A percentile compares a stretch with the other conserved stretches of the same genome.
These are phyloP conservation scores for Riparia riparia DNA, from an alignment of 2,113 vertebrate genomes.

Conservation along the genomic window DNA sequence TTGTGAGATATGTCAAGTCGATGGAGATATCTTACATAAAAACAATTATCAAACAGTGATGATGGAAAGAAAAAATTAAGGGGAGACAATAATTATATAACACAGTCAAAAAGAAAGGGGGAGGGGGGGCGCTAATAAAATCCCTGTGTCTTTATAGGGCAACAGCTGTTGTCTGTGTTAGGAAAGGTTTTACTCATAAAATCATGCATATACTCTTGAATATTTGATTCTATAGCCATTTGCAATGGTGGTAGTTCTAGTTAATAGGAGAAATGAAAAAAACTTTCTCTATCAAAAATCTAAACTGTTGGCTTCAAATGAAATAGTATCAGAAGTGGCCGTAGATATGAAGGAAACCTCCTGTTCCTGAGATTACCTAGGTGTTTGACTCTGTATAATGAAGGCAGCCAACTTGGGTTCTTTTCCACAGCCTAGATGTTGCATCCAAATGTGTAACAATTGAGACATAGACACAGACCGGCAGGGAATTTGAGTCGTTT, in stretches of 20 bases:
- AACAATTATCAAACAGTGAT: background rate
- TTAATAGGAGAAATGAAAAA: background rate
- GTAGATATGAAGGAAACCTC: background rate
- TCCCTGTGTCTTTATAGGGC: background rate
- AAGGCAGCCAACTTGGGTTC: background rate
- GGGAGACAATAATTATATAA: background rate
- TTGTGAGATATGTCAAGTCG: constrained; percentile 32
- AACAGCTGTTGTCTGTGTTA: background rate
- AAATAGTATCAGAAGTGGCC: background rate
- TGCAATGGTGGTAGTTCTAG: background rate
- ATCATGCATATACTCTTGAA: background rate
- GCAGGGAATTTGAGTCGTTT: background rate
- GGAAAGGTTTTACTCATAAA: constrained; percentile 15
- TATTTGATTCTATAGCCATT: background rate
- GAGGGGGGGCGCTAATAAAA: background rate
- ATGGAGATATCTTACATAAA: background rate
- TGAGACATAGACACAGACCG: background rate
- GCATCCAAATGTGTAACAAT: background rate
- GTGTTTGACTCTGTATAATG: background rate
- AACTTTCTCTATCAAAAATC: background rate
- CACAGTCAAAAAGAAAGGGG: background rate
- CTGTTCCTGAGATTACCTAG: background rate
- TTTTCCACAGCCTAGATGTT: background rate
- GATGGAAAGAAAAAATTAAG: background rate
- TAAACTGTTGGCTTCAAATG: background rate